Evolutionary conservation across 2,113 vertebrate genomes (phyloP).

Genomic region (Malaclemys terrapin): DNA sequence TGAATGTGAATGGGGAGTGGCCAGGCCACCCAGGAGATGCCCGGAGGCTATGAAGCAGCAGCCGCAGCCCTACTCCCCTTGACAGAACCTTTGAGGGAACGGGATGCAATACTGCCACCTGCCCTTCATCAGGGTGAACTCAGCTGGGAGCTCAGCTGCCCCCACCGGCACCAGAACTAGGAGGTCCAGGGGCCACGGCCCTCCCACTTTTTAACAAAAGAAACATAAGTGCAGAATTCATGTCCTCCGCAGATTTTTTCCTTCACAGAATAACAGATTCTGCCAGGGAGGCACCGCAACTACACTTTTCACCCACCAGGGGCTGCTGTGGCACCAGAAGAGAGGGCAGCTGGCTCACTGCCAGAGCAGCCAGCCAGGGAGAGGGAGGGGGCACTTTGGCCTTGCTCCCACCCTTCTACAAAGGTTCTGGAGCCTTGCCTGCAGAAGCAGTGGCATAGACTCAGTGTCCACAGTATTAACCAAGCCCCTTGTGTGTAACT

Average conservation of each 20-base stretch:
- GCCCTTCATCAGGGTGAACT: background rate
- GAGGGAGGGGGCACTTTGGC: background rate
- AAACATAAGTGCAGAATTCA: background rate
- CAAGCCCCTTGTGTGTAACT: background rate
- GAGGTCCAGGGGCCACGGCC: background rate
- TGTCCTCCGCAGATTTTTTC: background rate
- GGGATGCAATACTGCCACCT: background rate
- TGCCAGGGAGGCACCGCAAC: background rate
- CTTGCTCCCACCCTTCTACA: background rate
- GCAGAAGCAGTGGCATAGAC: background rate
- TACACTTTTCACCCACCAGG: background rate
- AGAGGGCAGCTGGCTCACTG: background rate
- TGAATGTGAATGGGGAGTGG: background rate
- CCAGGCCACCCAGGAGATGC: background rate
- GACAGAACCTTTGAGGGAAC: background rate
- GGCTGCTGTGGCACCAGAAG: background rate
- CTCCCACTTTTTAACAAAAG: background rate
- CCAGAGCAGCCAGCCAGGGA: background rate
- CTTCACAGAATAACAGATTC: background rate
- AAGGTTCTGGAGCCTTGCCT: background rate
- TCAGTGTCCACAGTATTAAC: background rate
- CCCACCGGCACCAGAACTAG: background rate
- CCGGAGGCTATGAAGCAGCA: background rate
- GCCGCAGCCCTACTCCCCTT: background rate
- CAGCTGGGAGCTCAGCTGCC: background rate